Evolutionary conservation across 2,888 invertebrate genomes (phyloP), one percentile per base, ranked within the genome.

Genomic region (Callinectes sapidus): DNA sequence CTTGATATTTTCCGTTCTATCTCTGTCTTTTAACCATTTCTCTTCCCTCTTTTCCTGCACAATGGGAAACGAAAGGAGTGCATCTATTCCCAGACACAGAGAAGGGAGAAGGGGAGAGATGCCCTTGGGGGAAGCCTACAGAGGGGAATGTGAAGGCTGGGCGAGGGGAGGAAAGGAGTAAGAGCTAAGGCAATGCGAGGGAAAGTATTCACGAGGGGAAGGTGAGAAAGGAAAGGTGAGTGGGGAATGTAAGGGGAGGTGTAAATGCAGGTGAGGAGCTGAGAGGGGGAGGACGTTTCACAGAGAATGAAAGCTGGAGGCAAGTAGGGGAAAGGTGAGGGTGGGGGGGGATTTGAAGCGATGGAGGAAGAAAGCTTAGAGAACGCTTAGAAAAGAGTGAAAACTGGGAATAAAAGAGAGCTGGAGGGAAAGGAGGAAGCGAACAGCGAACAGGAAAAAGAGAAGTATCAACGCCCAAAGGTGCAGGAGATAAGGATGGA

Each of bases 31-130:
- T 55, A 55, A 3, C 55, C 88, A 35, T 55, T 88, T 32, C 55
- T 55, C 55, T 32, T 88, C 88, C 32, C 54, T 18, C 54, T 87
- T 42, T 10, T 88, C 18, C 61, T 81, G 32, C 81, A 16, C 35
- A 32, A 16, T 1, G 32, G 5, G 32, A 81, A 35, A 81, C 35
- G 81, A 81, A 81, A n/a, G 81, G 23, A 32, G 1, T 39, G 16
- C 10, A 39, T 35, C 35, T 81, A 32, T 88, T 23, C 23, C 10
- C 39, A 55, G 35, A 61, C 18, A 91, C 18, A 55, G 66, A 91
- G 23, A 48, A 87, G 61, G 66, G 61, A 87, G 91, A 87, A 66
- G 55, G 90, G 85, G 90, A 90, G 86, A 55, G 28, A 90, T 54
- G 32, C 71, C 71, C 28, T 71, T 28, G 28, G 55, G 85, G 85